phyloP scores from a whole-genome alignment of 2,113 vertebrate species.

The Ammospiza nelsoni region DNA sequence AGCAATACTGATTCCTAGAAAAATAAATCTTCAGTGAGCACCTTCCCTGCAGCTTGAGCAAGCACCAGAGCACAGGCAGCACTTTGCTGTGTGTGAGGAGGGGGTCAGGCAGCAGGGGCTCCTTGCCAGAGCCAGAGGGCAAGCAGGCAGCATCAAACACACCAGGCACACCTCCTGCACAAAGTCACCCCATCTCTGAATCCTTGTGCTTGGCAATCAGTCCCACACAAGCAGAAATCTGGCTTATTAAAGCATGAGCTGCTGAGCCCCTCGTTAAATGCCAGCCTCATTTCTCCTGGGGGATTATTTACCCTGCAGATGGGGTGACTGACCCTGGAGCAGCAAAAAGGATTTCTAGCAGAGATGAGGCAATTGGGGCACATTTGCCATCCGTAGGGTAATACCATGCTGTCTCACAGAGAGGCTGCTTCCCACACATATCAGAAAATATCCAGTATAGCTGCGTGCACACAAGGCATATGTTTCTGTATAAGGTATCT shows the following conservation, averaged over 20 bases:
- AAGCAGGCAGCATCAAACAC: neutral
- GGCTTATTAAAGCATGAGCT: neutral
- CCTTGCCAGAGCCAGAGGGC: neutral
- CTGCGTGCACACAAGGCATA: neutral
- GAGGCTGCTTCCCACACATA: neutral
- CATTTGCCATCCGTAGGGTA: neutral
- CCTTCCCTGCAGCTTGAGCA: neutral
- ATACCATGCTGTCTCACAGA: neutral
- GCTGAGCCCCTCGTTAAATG: neutral
- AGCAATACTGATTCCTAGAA: neutral
- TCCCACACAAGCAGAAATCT: neutral
- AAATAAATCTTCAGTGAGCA: neutral
- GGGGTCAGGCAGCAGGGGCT: neutral
- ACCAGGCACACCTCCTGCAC: neutral
- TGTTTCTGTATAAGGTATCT: neutral
- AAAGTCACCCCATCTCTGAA: neutral
- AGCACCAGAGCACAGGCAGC: neutral
- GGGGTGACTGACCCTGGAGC: neutral
- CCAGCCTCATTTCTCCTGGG: neutral
- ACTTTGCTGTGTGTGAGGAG: neutral
- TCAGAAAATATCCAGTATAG: neutral
- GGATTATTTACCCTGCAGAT: neutral
- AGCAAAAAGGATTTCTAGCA: neutral
- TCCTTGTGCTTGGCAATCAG: neutral
- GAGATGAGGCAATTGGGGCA: neutral